Conservation (phyloP, 2,797 vertebrate genomes). For the Darevskia nairensis region DNA sequence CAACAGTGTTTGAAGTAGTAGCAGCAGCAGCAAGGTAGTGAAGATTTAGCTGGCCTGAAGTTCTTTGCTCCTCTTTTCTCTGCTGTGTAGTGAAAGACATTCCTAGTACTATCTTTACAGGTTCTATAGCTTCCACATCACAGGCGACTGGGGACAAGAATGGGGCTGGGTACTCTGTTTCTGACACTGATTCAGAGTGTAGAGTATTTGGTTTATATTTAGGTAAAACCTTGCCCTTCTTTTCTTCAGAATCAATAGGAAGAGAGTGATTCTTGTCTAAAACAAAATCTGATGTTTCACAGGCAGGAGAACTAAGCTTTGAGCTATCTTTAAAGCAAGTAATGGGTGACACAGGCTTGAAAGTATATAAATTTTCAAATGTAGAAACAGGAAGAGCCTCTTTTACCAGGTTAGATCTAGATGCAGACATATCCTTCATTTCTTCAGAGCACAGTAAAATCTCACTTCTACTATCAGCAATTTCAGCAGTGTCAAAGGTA, state of each 20-base stretch:
- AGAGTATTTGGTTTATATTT: slow-evolving; percentile 25
- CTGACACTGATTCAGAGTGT: background rate
- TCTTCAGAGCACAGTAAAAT: slow-evolving; percentile 16
- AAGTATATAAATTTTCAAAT: slow-evolving; percentile 34
- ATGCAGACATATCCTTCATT: background rate
- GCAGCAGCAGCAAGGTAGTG: slow-evolving; percentile 9
- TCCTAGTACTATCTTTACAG: slow-evolving; percentile 36
- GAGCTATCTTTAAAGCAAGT: slow-evolving; percentile 40
- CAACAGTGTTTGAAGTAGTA: slow-evolving; percentile 16
- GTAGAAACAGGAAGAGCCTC: slow-evolving; percentile 5
- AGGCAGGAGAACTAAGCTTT: slow-evolving; percentile 2
- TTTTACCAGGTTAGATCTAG: slow-evolving; percentile 43
- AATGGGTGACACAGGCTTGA: slow-evolving; percentile 34
- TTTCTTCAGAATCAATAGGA: slow-evolving; percentile 22
- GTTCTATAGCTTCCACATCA: slow-evolving; percentile 40
- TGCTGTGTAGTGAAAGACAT: background rate
- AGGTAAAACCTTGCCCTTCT: background rate
- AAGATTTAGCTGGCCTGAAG: slow-evolving; percentile 14
- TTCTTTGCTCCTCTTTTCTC: background rate
- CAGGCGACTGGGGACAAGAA: background rate
- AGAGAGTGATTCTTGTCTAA: background rate
- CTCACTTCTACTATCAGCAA: background rate
- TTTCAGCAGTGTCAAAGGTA: slow-evolving; percentile 8
- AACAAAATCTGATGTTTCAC: background rate
- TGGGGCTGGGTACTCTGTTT: slow-evolving; percentile 27